Evolutionary conservation across 2,888 invertebrate genomes (phyloP).

Genomic region (Drosophila meridionalis): DNA sequence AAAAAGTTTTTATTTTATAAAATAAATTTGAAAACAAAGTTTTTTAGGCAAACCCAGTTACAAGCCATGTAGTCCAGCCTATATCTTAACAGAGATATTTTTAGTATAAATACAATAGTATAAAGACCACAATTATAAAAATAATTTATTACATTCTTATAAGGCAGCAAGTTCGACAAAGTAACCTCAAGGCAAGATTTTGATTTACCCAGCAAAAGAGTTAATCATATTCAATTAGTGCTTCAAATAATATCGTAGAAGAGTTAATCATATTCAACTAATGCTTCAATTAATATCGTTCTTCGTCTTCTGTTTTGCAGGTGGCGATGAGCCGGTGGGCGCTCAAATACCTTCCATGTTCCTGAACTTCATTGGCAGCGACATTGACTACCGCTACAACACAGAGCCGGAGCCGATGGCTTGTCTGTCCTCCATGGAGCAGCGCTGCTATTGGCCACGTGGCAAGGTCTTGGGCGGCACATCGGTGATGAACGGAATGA

Average conservation of each 20-base stretch:
- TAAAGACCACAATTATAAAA: background rate
- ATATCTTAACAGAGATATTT: too few relatives aligned
- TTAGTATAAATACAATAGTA: background rate
- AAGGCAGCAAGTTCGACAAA: background rate
- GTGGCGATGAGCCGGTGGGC: slow-evolving; percentile 94
- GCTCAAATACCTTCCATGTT: slow-evolving; percentile 96
- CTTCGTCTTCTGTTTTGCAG: slow-evolving; percentile 81
- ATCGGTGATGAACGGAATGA: slow-evolving; percentile 98
- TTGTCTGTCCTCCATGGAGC: slow-evolving; percentile 89
- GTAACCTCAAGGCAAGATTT: background rate
- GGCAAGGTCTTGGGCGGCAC: slow-evolving; percentile 96
- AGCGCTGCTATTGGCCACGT: slow-evolving; percentile 93
- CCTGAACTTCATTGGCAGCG: slow-evolving; percentile 93
- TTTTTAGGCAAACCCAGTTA: too few relatives aligned
- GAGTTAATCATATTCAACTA: background rate
- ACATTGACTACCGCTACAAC: slow-evolving; percentile 94
- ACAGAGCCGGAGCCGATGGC: slow-evolving; percentile 93
- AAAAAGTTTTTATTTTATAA: too few relatives aligned
- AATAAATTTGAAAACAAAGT: too few relatives aligned
- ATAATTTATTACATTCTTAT: background rate
- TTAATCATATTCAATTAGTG: background rate
- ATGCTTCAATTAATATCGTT: background rate
- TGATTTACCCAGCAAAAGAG: background rate
- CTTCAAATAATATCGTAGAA: background rate
- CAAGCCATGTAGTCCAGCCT: too few relatives aligned